Evolutionary conservation across 2,113 vertebrate genomes (phyloP).

Genomic region (Phalacrocorax aristotelis): DNA sequence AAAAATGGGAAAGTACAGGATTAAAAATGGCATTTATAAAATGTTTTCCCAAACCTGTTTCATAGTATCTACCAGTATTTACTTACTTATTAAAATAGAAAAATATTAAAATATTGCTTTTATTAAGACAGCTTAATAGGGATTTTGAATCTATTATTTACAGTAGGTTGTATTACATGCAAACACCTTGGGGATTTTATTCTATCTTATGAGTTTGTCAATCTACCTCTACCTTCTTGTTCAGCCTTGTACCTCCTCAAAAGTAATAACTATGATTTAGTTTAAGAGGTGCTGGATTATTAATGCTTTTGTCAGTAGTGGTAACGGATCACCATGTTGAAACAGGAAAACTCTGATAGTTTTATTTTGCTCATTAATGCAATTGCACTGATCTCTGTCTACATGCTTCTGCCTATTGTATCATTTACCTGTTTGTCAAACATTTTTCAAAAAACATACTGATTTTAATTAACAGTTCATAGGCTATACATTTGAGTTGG

Average conservation of each 20-base stretch:
- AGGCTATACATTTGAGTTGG: background rate
- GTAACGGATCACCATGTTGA: background rate
- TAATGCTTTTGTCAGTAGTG: background rate
- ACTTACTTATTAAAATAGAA: background rate
- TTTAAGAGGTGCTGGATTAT: background rate
- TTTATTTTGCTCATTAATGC: background rate
- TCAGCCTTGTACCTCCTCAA: background rate
- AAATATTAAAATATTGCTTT: background rate
- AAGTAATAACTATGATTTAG: background rate
- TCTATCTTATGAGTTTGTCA: background rate
- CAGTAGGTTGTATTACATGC: background rate
- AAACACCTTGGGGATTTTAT: background rate
- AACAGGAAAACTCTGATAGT: background rate
- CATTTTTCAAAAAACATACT: background rate
- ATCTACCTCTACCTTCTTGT: accelerated
- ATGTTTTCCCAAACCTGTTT: background rate
- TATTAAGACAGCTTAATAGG: background rate
- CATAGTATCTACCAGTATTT: background rate
- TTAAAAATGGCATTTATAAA: background rate
- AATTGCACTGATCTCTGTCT: background rate
- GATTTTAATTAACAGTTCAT: background rate
- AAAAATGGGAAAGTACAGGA: background rate
- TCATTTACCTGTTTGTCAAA: background rate
- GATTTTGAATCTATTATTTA: background rate
- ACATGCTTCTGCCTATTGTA: background rate